Base-by-base conservation (phyloP, 2,797 vertebrate species). In the Babyrousa celebensis region DNA sequence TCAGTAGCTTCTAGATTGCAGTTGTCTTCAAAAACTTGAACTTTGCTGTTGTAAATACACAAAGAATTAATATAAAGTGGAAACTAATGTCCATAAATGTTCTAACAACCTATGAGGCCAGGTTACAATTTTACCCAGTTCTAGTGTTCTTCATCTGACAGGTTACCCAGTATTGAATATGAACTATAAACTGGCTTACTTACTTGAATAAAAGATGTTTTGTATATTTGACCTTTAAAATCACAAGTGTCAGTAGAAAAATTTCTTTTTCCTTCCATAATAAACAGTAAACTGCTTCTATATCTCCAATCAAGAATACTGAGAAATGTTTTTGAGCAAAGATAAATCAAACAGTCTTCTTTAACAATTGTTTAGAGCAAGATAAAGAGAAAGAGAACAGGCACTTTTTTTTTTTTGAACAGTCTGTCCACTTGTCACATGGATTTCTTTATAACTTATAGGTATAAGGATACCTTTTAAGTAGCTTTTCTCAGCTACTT, bases 171-270 rank as follows among this genome's bases (percentile, higher is more conserved):
- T 36, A 72, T 36, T 95, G 89, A 25, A 68, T 54, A 27, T 82
- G 80, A 97, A 32, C 83, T 97, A 97, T 97, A 97, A 98, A 96
- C 18, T 78, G 93, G 67, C 72, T 97, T 98, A 96, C 96, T 90
- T 97, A 87, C 63, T 65, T 52, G 78, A 96, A 87, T 96, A 96
- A 98, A 98, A 88, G 60, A 85, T 95, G 82, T 89, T 97, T 97
- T 78, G 90, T 94, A n/a, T 90, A n/a, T 72, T 94, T 97, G 97
- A 98, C 97, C 92, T 98, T 98, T 97, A 97, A 96, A 98, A 94
- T 89, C 84, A 94, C 89, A 98, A 96, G 96, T 97, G 92, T 91
- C 90, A 86, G 85, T 95, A 94, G 74, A 94, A 90, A 85, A 18
- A 48, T 84, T 11, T 40, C 18, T 96, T 98, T 90, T 98, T 97